Conservation (phyloP, 2,113 vertebrate genomes). For the Fulica atra region DNA sequence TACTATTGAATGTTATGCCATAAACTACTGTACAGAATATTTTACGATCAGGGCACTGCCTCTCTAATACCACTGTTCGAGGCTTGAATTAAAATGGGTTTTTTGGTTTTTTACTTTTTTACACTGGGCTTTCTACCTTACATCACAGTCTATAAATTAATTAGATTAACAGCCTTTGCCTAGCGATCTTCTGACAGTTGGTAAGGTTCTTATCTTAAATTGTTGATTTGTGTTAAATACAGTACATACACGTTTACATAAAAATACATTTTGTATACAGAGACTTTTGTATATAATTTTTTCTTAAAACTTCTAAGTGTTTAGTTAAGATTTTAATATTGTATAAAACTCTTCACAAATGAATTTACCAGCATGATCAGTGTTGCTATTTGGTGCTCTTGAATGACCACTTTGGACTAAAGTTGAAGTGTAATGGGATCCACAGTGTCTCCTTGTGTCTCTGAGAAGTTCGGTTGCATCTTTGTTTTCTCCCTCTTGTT, state of each 20-base stretch:
- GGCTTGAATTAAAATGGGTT: conserved; percentile 8
- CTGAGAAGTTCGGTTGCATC: neutral
- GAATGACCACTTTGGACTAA: conserved; percentile 26
- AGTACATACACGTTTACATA: conserved; percentile 66
- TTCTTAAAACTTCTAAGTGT: conserved; percentile 61
- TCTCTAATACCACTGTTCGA: conserved; percentile 48
- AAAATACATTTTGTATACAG: conserved; percentile 65
- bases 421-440: conserved; percentile 23
- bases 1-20: conserved; percentile 43
- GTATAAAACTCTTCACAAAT: conserved; percentile 51
- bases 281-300: conserved; percentile 71
- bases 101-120: conserved; percentile 63
- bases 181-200: neutral
- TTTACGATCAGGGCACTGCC: conserved; percentile 19
- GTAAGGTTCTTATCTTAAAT: conserved; percentile 28
- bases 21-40: conserved; percentile 44
- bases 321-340: conserved; percentile 63
- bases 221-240: conserved; percentile 50
- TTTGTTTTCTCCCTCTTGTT: neutral
- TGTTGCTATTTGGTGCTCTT: conserved; percentile 64
- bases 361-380: conserved; percentile 61
- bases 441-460: conserved; percentile 23
- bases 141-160: neutral
- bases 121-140: conserved; percentile 60
- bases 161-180: conserved; percentile 24